Base-by-base conservation (phyloP, 2,797 vertebrate species). In the Gobionotothen gibberifrons region DNA sequence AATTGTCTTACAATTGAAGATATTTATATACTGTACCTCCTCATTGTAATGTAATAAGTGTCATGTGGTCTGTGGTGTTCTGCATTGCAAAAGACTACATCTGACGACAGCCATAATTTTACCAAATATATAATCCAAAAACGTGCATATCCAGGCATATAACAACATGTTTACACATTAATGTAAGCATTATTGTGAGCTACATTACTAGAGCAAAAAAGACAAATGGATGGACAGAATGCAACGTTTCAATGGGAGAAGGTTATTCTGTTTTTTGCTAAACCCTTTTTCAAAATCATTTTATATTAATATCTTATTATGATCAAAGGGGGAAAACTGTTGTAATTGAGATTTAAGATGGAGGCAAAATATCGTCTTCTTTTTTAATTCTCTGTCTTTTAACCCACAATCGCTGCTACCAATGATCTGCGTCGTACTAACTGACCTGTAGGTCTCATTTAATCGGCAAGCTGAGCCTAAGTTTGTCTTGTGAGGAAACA, bases 401-500 rank as follows among this genome's bases (percentile, higher is more conserved):
- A 55, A 54, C 12, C 11, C 15, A 59, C 39, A 26, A 3, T 4
- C 59, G 11, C 40, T 46, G 39, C 17, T 55, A 21, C 7, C 5
- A 11, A 12, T 56, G 17, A 66, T 55, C 55, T 70, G 56, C 58
- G 58, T 46, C 63, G 47, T n/a, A 55, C 22, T 19, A 5, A 22
- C 16, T 64, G 43, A 58, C 66, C 40, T 73, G 36, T 2, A 59
- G 52, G 42, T 72, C 52, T 74, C 19, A 55, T 75, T 71, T 59
- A 75, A 70, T 46, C 21, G 69, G 9, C 8, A 57, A 48, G 47
- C 32, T 72, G 43, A 72, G 70, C 26, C 59, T 73, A 59, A 14
- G 43, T 72, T 73, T 70, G 53, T 69, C 57, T 76, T 83, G 74
- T 55, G 52, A 64, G 46, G 56, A 71, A 86, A 74, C 72, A 81